Evolutionary conservation across 2,888 invertebrate genomes (phyloP).

Genomic region (Himalopsyche kuldschensis): DNA sequence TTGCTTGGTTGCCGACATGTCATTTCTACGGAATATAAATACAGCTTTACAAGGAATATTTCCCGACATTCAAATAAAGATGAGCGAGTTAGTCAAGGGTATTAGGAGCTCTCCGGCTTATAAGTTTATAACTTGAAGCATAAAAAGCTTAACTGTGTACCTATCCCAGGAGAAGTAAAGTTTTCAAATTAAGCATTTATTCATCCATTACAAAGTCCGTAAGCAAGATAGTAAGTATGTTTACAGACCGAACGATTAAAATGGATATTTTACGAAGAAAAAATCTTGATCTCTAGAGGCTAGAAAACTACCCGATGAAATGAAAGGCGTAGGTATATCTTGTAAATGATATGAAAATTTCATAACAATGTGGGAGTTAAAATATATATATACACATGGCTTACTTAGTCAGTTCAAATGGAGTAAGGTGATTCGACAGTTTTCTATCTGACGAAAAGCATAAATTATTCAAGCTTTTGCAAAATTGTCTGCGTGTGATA

Average conservation of each 20-base stretch:
- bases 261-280: too few relatives aligned
- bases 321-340: too few relatives aligned
- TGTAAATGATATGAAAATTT: too few relatives aligned
- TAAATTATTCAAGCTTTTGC: too few relatives aligned
- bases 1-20: background rate
- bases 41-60: background rate
- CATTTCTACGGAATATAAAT: background rate
- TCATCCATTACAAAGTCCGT: background rate
- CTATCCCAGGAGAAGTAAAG: background rate
- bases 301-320: too few relatives aligned
- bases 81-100: background rate
- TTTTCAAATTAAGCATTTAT: slow-evolving; percentile 2
- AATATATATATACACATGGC: too few relatives aligned
- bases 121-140: background rate
- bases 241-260: background rate
- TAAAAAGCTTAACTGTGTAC: background rate
- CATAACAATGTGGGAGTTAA: too few relatives aligned
- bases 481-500: too few relatives aligned
- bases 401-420: too few relatives aligned
- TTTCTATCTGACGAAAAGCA: too few relatives aligned
- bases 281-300: too few relatives aligned
- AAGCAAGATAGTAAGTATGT: background rate
- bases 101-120: background rate
- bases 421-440: too few relatives aligned
- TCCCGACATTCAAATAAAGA: background rate